Conservation (phyloP, 2,797 vertebrate species). For the Erpetoichthys calabaricus region DNA sequence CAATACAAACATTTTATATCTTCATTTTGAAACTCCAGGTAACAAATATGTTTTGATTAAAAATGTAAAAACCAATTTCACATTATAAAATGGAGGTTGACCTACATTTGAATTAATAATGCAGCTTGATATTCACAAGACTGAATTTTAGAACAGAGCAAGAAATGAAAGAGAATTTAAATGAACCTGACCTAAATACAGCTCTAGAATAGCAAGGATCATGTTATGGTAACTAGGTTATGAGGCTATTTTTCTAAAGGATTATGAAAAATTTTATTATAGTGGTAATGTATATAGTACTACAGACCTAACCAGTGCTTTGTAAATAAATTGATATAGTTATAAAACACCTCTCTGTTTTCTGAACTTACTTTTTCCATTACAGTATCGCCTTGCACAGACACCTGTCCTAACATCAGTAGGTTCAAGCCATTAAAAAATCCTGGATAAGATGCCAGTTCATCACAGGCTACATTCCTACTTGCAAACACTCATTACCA, state of each 20-base stretch:
- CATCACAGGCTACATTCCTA: no score
- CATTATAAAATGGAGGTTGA: slow-evolving; percentile 56
- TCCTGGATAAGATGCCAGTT: no score
- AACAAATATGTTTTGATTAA: slow-evolving; percentile 52
- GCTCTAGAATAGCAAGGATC: slow-evolving; percentile 53
- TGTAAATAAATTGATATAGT: no score
- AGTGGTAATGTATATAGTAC: no score
- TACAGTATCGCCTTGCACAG: no score
- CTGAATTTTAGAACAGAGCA: slow-evolving; percentile 23
- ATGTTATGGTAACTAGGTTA: slow-evolving; percentile 64
- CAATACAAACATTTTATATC: no score
- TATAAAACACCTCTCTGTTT: no score
- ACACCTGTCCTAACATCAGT: no score
- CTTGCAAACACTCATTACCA: no score
- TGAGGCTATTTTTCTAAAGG: slow-evolving; percentile 51
- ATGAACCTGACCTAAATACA: slow-evolving; percentile 70
- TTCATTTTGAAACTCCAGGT: slow-evolving; percentile 31
- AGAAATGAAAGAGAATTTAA: slow-evolving; percentile 66
- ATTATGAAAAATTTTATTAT: slow-evolving; percentile 48
- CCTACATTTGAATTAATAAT: slow-evolving; percentile 68
- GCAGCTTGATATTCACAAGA: slow-evolving; percentile 45
- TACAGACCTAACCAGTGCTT: no score
- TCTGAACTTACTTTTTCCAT: no score
- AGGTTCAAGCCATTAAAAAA: no score
- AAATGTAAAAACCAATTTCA: slow-evolving; percentile 56